phyloP scores from a whole-genome alignment of 1,140 invertebrate species.

The Nasonia vitripennis region DNA sequence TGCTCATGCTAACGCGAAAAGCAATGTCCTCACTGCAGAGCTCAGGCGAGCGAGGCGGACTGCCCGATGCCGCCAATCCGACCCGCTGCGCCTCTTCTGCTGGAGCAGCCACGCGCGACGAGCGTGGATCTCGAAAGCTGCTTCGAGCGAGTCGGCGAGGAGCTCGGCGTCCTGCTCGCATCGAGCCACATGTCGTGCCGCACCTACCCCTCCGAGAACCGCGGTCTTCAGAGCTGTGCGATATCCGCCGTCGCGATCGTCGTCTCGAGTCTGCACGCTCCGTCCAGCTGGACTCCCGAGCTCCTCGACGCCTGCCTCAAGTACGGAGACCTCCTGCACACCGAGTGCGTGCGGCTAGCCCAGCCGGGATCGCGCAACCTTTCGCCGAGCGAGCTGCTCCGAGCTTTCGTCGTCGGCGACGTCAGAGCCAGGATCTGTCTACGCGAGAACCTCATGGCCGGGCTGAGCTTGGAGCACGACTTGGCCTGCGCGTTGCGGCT shows the following conservation, averaged over 20 bases:
- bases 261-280: slow-evolving; percentile 62
- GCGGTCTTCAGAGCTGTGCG: slow-evolving; percentile 65
- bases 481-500: slow-evolving; percentile 50
- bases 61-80: slow-evolving; percentile 41
- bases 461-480: slow-evolving; percentile 55
- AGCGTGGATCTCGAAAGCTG: not conserved
- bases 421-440: slow-evolving; percentile 58
- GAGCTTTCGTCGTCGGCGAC: slow-evolving; percentile 64
- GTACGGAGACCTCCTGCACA: slow-evolving; percentile 62
- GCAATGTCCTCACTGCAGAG: not conserved
- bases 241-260: slow-evolving; percentile 64
- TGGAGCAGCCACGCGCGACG: not conserved
- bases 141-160: slow-evolving; percentile 52
- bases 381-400: slow-evolving; percentile 62
- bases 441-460: slow-evolving; percentile 59
- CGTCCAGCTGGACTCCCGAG: slow-evolving; percentile 65
- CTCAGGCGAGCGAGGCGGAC: slow-evolving; percentile 24
- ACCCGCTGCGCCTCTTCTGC: too few species aligned
- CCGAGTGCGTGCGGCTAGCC: slow-evolving; percentile 55
- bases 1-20: too few species aligned
- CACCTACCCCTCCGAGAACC: slow-evolving; percentile 51
- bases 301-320: slow-evolving; percentile 61
- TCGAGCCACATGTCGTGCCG: slow-evolving; percentile 58
- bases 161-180: slow-evolving; percentile 59
- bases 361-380: slow-evolving; percentile 60